phyloP scores from a whole-genome alignment of 2,888 invertebrate genomes.

The Vanessa cardui region DNA sequence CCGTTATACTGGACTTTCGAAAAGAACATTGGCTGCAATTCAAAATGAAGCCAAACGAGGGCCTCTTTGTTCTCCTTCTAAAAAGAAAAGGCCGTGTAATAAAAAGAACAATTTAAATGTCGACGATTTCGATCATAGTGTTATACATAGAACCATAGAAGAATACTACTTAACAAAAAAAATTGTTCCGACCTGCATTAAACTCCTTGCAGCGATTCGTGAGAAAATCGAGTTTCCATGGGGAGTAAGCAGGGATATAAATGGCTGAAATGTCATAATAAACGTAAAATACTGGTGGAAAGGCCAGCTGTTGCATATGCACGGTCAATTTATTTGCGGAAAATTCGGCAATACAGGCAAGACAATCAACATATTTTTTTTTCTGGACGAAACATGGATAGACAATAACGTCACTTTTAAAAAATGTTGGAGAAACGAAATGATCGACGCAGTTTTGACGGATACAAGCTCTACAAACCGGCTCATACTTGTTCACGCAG shows the following conservation, averaged over 20 bases:
- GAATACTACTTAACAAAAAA: slow-evolving; percentile 33
- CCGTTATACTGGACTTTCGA: too few species aligned
- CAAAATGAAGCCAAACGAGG: too few species aligned
- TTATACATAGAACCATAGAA: slow-evolving; percentile 31
- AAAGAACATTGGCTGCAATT: too few species aligned
- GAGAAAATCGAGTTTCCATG: slow-evolving; percentile 36
- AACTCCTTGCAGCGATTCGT: slow-evolving; percentile 29
- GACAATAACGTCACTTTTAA: slow-evolving; percentile 21
- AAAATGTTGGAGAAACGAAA: slow-evolving; percentile 11
- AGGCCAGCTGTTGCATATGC: too few species aligned
- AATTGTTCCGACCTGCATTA: slow-evolving; percentile 30
- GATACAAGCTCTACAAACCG: slow-evolving; percentile 23
- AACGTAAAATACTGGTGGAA: too few species aligned
- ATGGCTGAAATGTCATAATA: slow-evolving; percentile 36
- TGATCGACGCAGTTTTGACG: slow-evolving; percentile 17
- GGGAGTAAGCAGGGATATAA: slow-evolving; percentile 35
- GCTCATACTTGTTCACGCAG: slow-evolving; percentile 25
- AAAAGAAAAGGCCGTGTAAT: too few species aligned
- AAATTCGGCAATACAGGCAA: too few species aligned
- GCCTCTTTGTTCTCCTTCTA: too few species aligned
- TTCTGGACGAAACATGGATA: slow-evolving; percentile 28
- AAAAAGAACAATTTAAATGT: too few species aligned
- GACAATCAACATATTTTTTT: too few species aligned
- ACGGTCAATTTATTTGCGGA: too few species aligned
- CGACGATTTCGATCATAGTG: slow-evolving; percentile 28